Evolutionary conservation across 2,797 vertebrate species (phyloP), one percentile per base, ranked within the genome.

Genomic region (Novumbra hubbsi): DNA sequence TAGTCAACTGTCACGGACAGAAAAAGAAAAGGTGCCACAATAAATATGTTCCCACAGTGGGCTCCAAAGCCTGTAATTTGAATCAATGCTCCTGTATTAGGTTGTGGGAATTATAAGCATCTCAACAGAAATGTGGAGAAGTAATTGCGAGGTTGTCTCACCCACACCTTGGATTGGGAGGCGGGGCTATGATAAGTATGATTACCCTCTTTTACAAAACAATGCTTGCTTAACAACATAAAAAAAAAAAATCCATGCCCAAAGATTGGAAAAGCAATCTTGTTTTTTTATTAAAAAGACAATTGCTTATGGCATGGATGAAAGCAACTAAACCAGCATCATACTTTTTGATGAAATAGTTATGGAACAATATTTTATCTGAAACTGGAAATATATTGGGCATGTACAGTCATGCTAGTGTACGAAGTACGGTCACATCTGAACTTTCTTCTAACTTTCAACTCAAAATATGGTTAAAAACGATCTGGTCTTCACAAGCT

Each of bases 41-140:
- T 94, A 96, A 95, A 93, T 93, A 95, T 94, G 93, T 93, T 93
- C 90, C 89, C 92, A 92, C 90, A 86, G 87, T 92, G 92, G 91
- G 93, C 92, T 88, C 92, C 87, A 90, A 87, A 92, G 92, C 90
- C 92, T 94, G 94, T 95, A 96, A 96, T 94, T 95, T 95, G 93
- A 96, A 94, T 94, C 94, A 89, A 93, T 92, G 94, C 93, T 94
- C 91, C 91, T 93, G 90, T 91, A 93, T 81, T 94, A 90, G 91
- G 90, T 90, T 91, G 91, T 89, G 93, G 88, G 93, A 94, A 95
- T 95, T 94, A 95, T 89, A 91, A 94, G 92, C 90, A 88, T 93
- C 91, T 94, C 89, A 88, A 91, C 89, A 92, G 41, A 92, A 94
- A 94, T 92, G 92, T 91, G 87, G 87, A 93, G 92, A 91, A 92